These are phyloP conservation scores for Rhopalosiphum nymphaeae DNA, from an alignment of 2,888 invertebrate species.

Conservation along the genomic window DNA sequence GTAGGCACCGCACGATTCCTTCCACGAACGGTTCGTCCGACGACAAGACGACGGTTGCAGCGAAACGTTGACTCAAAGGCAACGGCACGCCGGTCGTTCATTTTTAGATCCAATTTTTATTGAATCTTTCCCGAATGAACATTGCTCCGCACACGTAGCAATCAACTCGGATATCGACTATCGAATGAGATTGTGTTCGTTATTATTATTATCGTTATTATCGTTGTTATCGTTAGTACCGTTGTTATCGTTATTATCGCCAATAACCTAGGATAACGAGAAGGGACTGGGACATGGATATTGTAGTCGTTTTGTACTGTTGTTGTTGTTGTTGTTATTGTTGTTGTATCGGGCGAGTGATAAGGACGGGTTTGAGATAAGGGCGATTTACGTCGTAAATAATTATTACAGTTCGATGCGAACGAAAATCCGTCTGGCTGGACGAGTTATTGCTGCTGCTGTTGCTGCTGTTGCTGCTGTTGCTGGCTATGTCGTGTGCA, in stretches of 20 bases:
- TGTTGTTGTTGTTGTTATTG: not conserved
- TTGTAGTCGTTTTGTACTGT: not conserved
- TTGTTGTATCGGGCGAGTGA: not conserved
- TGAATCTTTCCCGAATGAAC: not conserved
- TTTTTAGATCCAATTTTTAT: not conserved
- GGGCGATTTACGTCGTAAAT: not conserved
- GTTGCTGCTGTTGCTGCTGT: not conserved
- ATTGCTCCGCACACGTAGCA: not conserved
- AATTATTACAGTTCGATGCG: not conserved
- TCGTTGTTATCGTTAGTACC: not conserved
- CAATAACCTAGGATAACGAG: not conserved
- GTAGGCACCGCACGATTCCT: not conserved
- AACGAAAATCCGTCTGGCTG: not conserved
- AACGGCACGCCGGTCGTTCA: not conserved
- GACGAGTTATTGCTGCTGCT: not conserved
- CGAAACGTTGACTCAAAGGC: not conserved
- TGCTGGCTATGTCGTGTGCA: not conserved
- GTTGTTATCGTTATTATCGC: not conserved
- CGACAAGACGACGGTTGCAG: not conserved
- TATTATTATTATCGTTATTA: not conserved
- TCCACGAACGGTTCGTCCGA: not conserved
- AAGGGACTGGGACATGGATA: not conserved
- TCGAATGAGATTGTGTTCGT: not conserved
- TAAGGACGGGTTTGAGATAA: not conserved
- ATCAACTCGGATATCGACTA: not conserved